Evolutionary conservation across 2,888 invertebrate genomes (phyloP).

Genomic region (Ypsolopha scabrella): DNA sequence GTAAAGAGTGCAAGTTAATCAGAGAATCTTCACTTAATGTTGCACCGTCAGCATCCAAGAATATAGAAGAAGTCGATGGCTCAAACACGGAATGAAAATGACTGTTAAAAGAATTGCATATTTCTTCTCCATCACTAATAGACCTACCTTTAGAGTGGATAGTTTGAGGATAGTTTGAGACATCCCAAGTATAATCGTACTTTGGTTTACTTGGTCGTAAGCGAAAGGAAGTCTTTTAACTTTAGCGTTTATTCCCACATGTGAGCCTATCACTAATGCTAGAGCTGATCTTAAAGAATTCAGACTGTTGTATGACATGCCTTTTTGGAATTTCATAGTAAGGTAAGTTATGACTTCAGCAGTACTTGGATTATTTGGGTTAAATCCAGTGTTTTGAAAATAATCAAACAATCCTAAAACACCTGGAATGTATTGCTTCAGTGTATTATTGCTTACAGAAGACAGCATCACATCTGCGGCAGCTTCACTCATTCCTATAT

Average conservation of each 20-base stretch:
- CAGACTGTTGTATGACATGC: conserved; percentile 1
- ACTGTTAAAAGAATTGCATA: no score
- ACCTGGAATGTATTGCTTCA: not conserved
- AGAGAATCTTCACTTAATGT: no score
- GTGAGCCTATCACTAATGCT: conserved; percentile 2
- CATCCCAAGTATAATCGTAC: conserved; percentile 3
- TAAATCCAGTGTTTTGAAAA: not conserved
- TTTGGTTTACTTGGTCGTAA: conserved; percentile 1
- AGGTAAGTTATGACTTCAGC: not conserved
- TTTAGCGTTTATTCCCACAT: conserved; percentile 1
- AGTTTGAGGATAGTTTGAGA: no score
- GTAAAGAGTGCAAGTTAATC: no score
- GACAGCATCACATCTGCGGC: conserved; percentile 1
- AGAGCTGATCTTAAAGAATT: conserved; percentile 3
- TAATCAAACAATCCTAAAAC: not conserved
- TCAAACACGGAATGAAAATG: no score
- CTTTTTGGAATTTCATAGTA: not conserved
- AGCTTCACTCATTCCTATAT: not conserved
- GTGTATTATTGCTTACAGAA: not conserved
- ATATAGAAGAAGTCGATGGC: no score
- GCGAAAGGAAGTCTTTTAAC: conserved; percentile 3
- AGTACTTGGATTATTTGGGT: not conserved
- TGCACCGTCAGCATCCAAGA: no score
- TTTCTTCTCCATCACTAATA: no score
- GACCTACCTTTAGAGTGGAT: no score